Evolutionary conservation across 1,140 invertebrate genomes (phyloP), one percentile per base, ranked within the genome.

Genomic region (Lepidurus arcticus): DNA sequence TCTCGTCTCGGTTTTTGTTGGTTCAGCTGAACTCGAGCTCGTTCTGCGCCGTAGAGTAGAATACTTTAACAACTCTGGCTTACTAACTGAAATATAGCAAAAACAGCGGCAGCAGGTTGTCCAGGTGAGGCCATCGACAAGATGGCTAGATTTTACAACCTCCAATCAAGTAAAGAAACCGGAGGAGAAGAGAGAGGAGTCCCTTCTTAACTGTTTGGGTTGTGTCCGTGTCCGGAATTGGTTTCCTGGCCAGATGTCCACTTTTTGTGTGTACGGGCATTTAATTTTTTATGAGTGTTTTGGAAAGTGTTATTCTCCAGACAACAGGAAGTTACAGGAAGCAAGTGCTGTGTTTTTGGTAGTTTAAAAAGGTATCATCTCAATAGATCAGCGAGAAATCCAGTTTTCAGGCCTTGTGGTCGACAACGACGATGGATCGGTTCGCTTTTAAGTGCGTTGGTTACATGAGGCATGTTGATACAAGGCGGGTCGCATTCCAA

Each of bases 61-160:
- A 9, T 21, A 16, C 53, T 65, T 65, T 65, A 65, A 65, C 47
- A 65, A 65, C 47, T 65, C 21, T 13, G 21, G 2, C 21, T 7
- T 21, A 65, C n/a, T 21, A n/a, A 7, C 21, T 65, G 6, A 13
- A 21, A 65, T 13, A 65, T 21, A n/a, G 53, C 53, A 65, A 7
- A 65, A 65, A 65, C 53, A 65, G 21, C 53, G n/a, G 53, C 53
- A 65, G 53, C 53, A 65, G 53, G 53, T 65, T 65, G 53, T 65
- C 53, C 53, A 65, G 53, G 53, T 65, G 53, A 21, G 53, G 53
- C 53, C 21, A 65, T 65, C 34, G 34, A 65, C 53, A 65, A 65
- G 53, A 7, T 65, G 53, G 21, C 21, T 34, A 34, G 34, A 34
- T 65, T 65, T 65, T 65, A 65, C 53, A 65, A 65, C 53, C 13